Evolutionary conservation across 2,113 vertebrate genomes (phyloP).

Genomic region (Nettapus auritus): DNA sequence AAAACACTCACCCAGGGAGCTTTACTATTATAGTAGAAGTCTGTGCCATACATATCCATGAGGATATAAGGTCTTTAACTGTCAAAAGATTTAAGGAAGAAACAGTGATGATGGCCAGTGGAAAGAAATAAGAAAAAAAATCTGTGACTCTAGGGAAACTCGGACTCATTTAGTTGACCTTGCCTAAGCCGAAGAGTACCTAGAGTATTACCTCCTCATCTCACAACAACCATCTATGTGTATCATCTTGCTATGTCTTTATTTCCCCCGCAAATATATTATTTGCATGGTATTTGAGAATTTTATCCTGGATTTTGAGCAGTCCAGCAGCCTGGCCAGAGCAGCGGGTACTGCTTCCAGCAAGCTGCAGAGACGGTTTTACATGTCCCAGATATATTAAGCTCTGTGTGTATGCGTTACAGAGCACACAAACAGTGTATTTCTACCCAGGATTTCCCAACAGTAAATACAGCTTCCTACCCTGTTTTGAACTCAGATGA

Average conservation of each 20-base stretch:
- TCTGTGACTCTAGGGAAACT: not conserved
- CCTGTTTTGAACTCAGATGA: not conserved
- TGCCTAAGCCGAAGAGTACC: not conserved
- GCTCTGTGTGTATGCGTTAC: not conserved
- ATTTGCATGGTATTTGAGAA: not conserved
- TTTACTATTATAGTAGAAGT: not conserved
- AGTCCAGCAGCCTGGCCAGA: not conserved
- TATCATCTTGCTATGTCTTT: not conserved
- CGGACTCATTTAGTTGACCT: not conserved
- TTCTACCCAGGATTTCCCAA: conserved; percentile 25
- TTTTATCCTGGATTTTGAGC: not conserved
- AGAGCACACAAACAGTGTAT: not conserved
- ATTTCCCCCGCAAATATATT: not conserved
- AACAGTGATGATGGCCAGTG: not conserved
- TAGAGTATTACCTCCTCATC: not conserved
- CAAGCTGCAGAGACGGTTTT: not conserved
- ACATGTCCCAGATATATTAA: not conserved
- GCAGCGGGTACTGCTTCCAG: not conserved
- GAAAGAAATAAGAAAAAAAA: not conserved
- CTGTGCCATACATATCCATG: not conserved
- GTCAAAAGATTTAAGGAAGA: not conserved
- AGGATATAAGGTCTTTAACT: not conserved
- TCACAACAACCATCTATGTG: not conserved
- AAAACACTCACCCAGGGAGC: not conserved
- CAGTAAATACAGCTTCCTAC: not conserved